Conservation (phyloP, 1,140 invertebrate genomes). For the Drosophila orosa region DNA sequence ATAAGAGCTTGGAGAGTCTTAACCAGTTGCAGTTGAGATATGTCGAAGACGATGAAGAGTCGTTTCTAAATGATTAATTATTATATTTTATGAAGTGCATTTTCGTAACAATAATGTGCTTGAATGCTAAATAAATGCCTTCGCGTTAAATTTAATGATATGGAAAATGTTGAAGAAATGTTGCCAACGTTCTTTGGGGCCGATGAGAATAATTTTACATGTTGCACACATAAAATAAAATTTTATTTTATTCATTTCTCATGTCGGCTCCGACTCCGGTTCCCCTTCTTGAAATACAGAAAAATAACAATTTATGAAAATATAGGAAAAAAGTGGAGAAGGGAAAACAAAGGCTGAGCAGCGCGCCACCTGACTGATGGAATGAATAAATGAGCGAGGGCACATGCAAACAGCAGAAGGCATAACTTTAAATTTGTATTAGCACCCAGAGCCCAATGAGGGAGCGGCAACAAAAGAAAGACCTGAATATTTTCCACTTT, state of each 20-base stretch:
- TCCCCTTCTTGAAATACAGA: constrained; percentile 54
- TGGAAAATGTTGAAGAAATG: constrained; percentile 41
- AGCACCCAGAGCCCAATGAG: constrained; percentile 78
- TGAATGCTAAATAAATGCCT: constrained; percentile 22
- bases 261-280: constrained; percentile 31
- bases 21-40: neutral
- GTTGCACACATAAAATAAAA: constrained; percentile 84
- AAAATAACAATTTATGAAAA: constrained; percentile 67
- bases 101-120: neutral
- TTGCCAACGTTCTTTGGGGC: constrained; percentile 8
- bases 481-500: constrained; percentile 69
- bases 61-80: constrained; percentile 17
- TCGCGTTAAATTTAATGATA: constrained; percentile 62
- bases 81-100: neutral
- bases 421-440: constrained; percentile 84
- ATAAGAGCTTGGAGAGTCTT: too few species aligned
- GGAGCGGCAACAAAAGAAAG: constrained; percentile 45
- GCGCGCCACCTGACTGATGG: constrained; percentile 64
- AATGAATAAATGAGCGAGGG: constrained; percentile 73
- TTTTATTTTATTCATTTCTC: constrained; percentile 83
- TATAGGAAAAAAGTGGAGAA: constrained; percentile 10
- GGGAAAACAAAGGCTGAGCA: constrained; percentile 29
- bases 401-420: constrained; percentile 39
- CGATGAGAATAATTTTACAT: constrained; percentile 75
- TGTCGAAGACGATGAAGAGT: neutral